These are phyloP conservation scores for Apis florea DNA, from an alignment of 1,140 invertebrate species.

Conservation along the genomic window DNA sequence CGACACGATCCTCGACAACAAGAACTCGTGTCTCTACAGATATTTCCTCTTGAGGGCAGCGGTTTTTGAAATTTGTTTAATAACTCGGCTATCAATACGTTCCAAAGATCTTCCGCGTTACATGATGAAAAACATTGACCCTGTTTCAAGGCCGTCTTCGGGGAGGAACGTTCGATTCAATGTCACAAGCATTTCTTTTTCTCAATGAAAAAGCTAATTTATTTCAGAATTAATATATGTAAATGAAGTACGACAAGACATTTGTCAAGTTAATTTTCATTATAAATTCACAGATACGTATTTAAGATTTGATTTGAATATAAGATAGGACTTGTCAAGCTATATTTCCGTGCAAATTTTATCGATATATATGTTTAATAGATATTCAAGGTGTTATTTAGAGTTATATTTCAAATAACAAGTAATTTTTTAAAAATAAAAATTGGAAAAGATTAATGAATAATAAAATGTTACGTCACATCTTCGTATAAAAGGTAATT, in stretches of 20 bases:
- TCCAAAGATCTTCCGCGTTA: not conserved
- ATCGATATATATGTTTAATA: no score
- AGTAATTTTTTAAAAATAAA: not conserved
- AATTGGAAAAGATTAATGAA: no score
- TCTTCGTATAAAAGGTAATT: slow-evolving; percentile 17
- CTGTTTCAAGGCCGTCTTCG: not conserved
- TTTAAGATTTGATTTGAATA: not conserved
- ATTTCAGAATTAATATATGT: not conserved
- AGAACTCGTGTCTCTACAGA: slow-evolving; percentile 44
- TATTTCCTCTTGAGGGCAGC: slow-evolving; percentile 31
- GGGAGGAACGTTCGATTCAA: not conserved
- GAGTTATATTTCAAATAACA: not conserved
- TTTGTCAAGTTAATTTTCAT: not conserved
- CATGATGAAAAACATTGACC: not conserved
- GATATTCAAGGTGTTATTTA: no score
- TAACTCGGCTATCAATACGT: not conserved
- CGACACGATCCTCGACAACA: slow-evolving; percentile 35
- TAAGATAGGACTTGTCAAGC: not conserved
- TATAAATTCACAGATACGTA: not conserved
- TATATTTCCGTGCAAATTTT: no score
- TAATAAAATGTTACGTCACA: not conserved
- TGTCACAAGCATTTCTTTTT: not conserved
- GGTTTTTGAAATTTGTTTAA: slow-evolving; percentile 36
- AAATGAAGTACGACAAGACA: not conserved
- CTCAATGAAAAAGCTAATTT: not conserved